These are phyloP conservation scores for Leptinotarsa peninsularis DNA, from an alignment of 2,888 invertebrate species.

Conservation along the genomic window DNA sequence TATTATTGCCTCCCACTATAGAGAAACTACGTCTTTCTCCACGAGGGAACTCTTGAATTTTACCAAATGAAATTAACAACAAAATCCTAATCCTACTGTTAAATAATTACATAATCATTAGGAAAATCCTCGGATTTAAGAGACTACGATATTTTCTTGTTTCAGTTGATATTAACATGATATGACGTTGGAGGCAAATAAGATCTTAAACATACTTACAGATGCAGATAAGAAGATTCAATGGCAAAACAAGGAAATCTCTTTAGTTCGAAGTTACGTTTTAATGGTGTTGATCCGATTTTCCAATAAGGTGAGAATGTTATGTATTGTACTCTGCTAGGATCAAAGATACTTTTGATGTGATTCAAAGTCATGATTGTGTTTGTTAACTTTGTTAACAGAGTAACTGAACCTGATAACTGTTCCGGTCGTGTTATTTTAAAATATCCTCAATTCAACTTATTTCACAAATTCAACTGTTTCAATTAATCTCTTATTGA, in stretches of 20 bases:
- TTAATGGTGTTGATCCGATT: not conserved
- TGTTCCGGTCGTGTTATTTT: too few species aligned
- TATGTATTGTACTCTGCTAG: not conserved
- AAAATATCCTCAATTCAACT: too few species aligned
- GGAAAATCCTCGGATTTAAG: not conserved
- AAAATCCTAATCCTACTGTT: not conserved
- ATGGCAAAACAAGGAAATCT: constrained; percentile 15
- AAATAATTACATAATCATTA: constrained; percentile 5
- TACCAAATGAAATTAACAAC: not conserved
- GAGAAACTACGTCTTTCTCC: not conserved
- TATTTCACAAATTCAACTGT: too few species aligned
- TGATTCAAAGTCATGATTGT: not conserved
- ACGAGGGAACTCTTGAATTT: not conserved
- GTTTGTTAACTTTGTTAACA: too few species aligned
- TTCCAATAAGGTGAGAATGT: not conserved
- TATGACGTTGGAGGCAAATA: constrained; percentile 18
- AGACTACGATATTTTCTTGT: constrained; percentile 12
- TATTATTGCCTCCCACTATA: not conserved
- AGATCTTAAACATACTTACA: not conserved
- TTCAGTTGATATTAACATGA: not conserved
- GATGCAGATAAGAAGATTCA: constrained; percentile 20
- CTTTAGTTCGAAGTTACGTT: not conserved
- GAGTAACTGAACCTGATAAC: too few species aligned
- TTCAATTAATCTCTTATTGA: too few species aligned
- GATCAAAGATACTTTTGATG: not conserved